Base-by-base conservation (phyloP, 2,888 invertebrate genomes). In the Meteorus colon region DNA sequence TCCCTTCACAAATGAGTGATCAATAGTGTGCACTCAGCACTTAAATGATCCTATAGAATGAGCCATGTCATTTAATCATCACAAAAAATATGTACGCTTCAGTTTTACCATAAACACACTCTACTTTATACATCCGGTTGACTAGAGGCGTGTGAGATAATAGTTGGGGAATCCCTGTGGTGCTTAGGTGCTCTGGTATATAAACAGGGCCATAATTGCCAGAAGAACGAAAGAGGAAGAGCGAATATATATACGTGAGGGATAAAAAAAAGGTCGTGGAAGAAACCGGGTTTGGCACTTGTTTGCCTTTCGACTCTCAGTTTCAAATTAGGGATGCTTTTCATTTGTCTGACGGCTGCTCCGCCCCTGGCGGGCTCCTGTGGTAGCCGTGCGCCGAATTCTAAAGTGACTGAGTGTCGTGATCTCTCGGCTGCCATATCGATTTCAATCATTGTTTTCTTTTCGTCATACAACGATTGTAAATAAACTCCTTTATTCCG, bases 261-360 rank as follows among this genome's bases (percentile, higher is more conserved):
- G 45, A 55, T 76, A 45, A 70, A 71, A 55, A 63, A 73, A 78
- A 77, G 79, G 75, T 73, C 75, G 71, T 70, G 75, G 75, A 73
- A 79, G 79, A 77, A 79, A 77, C 78, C 79, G 76, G 80, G 80
- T 83, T 84, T 82, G 84, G 83, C 83, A 85, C 85, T 87, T 87
- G 86, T 87, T 87, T 86, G 84, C 86, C 85, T 86, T 86, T 84
- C 83, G 85, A 84, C 82, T 87, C 87, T 87, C 86, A 84, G 85
- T 87, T 88, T 88, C 86, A 87, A 89, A 89, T 89, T 88, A 88
- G 88, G 86, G 87, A 88, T 88, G 88, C 88, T 88, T 88, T 88
- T 88, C 87, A 88, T 88, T 86, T 84, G 85, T 80, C 85, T 87
- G 89, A 89, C 89, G 85, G 84, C 83, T 80, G 88, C 87, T 84